phyloP scores from a whole-genome alignment of 2,888 invertebrate species.

The Drosophila anomalata region DNA sequence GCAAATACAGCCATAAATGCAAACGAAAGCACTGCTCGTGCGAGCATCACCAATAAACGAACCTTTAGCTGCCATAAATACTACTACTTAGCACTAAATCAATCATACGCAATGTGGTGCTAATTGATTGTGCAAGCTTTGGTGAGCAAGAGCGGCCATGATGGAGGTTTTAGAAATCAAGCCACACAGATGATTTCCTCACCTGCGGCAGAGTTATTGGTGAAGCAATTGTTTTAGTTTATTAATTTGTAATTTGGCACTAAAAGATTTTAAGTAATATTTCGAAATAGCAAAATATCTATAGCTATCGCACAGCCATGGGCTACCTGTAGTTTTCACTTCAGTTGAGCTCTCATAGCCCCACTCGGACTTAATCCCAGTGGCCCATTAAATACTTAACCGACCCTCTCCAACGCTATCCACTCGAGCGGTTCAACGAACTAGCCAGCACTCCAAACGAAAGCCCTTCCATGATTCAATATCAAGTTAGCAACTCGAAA shows the following conservation, averaged over 20 bases:
- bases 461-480: conserved; percentile 42
- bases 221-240: neutral
- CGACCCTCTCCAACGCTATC: conserved; percentile 18
- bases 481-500: conserved; percentile 50
- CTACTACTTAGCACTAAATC: conserved; percentile 47
- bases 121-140: conserved; percentile 55
- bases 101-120: conserved; percentile 68
- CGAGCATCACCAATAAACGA: conserved; percentile 48
- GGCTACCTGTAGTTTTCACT: conserved; percentile 10
- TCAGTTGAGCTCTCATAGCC: neutral
- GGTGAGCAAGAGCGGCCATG: neutral
- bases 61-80: conserved; percentile 36
- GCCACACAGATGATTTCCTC: neutral
- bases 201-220: neutral
- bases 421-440: conserved; percentile 43
- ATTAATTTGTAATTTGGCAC: neutral
- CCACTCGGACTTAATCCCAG: conserved; percentile 36
- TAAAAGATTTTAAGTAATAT: neutral
- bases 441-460: conserved; percentile 34
- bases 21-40: conserved; percentile 13
- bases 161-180: conserved; percentile 6
- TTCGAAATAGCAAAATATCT: neutral
- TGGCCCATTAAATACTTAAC: conserved; percentile 42
- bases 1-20: conserved; percentile 22
- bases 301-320: neutral